phyloP scores from a whole-genome alignment of 2,888 invertebrate genomes.

The Aethes cnicana region DNA sequence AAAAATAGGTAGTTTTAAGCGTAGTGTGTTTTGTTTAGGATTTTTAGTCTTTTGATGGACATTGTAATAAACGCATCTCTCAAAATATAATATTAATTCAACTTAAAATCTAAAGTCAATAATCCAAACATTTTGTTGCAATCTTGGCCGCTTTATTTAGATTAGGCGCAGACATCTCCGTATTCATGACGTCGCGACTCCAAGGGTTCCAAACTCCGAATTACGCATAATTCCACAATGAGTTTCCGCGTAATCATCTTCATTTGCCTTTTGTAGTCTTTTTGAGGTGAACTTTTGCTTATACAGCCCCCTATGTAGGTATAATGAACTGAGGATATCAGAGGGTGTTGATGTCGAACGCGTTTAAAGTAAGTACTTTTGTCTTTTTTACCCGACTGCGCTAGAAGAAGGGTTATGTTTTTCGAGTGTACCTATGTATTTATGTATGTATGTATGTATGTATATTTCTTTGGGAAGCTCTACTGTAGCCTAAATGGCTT shows the following conservation, averaged over 20 bases:
- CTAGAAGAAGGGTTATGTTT: too few relatives aligned
- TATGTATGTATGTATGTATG: too few relatives aligned
- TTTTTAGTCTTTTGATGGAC: too few relatives aligned
- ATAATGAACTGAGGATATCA: slow-evolving; percentile 6
- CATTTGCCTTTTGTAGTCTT: slow-evolving; percentile 35
- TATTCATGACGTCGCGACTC: slow-evolving; percentile 56
- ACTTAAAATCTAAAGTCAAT: slow-evolving; percentile 41
- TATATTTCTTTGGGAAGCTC: too few relatives aligned
- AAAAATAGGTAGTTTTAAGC: too few relatives aligned
- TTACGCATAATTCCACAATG: slow-evolving; percentile 45
- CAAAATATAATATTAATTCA: too few relatives aligned
- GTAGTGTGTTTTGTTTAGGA: too few relatives aligned
- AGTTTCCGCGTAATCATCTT: slow-evolving; percentile 40
- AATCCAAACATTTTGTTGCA: slow-evolving; percentile 52
- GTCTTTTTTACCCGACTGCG: too few relatives aligned
- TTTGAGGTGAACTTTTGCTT: slow-evolving; percentile 23
- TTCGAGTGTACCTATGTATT: too few relatives aligned
- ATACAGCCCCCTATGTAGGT: slow-evolving; percentile 11
- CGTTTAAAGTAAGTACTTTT: too few relatives aligned
- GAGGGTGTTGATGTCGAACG: slow-evolving; percentile 12
- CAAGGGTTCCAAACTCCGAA: slow-evolving; percentile 43
- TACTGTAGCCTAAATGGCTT: too few relatives aligned
- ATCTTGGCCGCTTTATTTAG: slow-evolving; percentile 54
- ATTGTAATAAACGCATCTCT: too few relatives aligned
- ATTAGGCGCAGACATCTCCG: slow-evolving; percentile 57